Conservation (phyloP, 35 echinoderm and acorn worm genomes). For the Ophioderma brevispina region DNA sequence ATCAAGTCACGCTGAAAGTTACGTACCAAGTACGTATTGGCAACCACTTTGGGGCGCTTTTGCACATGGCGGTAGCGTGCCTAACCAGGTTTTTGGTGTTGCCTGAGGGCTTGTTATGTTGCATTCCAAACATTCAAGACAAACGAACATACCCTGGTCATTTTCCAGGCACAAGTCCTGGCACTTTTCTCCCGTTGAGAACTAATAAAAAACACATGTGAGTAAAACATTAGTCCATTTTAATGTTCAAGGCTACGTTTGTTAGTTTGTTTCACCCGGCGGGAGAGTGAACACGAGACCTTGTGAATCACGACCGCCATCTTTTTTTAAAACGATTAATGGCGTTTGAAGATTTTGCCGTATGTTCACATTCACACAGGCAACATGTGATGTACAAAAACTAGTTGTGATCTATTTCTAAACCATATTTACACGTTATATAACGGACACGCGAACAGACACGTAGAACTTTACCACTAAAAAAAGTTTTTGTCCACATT, state of each 20-base stretch:
- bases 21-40: neutral
- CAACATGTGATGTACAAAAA: neutral
- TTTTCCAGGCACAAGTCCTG: neutral
- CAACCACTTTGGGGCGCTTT: neutral
- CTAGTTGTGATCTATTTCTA: too few relatives aligned
- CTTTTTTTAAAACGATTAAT: neutral
- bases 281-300: neutral
- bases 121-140: neutral
- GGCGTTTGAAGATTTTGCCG: neutral
- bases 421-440: too few relatives aligned
- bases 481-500: too few relatives aligned
- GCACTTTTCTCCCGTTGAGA: neutral
- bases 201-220: neutral
- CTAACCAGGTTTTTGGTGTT: neutral
- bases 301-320: neutral
- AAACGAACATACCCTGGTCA: constrained; percentile 5
- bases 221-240: neutral
- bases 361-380: neutral
- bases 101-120: neutral
- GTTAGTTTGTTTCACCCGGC: neutral
- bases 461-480: too few relatives aligned
- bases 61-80: neutral
- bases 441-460: too few relatives aligned
- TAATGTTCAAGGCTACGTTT: neutral
- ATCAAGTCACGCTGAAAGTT: constrained; percentile 7